A percentile compares a stretch with the other conserved stretches of the same genome.
Conservation (phyloP, 2,888 invertebrate genomes). For the Gerris lacustris region DNA sequence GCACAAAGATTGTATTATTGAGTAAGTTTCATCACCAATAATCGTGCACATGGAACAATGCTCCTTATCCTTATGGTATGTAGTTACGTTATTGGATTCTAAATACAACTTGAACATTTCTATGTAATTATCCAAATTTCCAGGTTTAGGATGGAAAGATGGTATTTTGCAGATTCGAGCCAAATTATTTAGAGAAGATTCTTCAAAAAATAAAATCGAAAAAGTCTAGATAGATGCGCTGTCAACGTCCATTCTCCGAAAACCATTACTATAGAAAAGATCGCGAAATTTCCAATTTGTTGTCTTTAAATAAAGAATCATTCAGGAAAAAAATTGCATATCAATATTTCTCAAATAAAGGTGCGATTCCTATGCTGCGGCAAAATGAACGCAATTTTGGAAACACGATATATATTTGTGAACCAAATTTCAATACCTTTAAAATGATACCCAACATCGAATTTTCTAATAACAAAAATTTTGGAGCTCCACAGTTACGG, state of each 20-base stretch:
- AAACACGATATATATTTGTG: too few relatives aligned
- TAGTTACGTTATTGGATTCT: not conserved
- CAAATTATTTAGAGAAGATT: not conserved
- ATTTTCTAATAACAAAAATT: too few relatives aligned
- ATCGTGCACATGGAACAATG: not conserved
- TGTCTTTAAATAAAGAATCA: too few relatives aligned
- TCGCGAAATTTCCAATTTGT: too few relatives aligned
- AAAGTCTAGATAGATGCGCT: not conserved
- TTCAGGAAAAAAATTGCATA: too few relatives aligned
- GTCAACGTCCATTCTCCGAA: not conserved
- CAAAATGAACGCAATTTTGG: too few relatives aligned
- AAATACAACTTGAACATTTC: not conserved
- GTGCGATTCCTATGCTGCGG: too few relatives aligned
- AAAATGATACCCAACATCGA: too few relatives aligned
- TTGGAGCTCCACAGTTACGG: too few relatives aligned
- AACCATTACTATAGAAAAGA: not conserved
- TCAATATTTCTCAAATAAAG: too few relatives aligned
- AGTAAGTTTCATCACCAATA: not conserved
- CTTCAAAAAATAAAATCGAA: not conserved
- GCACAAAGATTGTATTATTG: not conserved
- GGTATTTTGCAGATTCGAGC: not conserved
- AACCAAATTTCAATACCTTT: too few relatives aligned
- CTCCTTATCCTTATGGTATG: not conserved
- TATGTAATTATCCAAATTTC: not conserved
- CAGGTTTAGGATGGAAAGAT: not conserved